Base-by-base conservation (phyloP, 1,140 invertebrate species). In the Caenorhabditis inopinata region DNA sequence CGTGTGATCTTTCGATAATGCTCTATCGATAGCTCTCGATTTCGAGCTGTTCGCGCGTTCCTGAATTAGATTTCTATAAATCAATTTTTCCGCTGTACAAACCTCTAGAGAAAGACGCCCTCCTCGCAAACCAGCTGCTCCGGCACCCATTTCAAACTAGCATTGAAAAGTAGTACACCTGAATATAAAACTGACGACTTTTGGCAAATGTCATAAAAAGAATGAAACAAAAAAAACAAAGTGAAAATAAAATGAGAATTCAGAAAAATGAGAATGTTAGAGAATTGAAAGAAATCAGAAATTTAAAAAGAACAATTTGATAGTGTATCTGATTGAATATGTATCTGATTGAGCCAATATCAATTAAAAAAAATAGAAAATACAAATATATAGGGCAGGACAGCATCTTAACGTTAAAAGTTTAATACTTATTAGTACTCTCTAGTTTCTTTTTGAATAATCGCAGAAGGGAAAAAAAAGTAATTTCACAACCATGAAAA, bases 1-100 rank as follows among this genome's bases (percentile, higher is more conserved):
- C 9, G 74, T 49, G 18, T 77, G 46, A 46, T 83, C 80, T 35
- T 79, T 82, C 21, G 76, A 51, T 16, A 83, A n/a, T 48, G 68
- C 68, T 14, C 47, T 21, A 48, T 83, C 83, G 5, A 83, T 83
- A 21, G 49, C 48, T 49, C 68, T 18, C 14, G 83, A 83, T 76
- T 81, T 81, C 9, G 58, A 68, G 32, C 58, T 68, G 7, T 68
- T 68, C n/a, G 58, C 58, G n/a, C 58, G 58, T 21, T 78, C 76
- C 76, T 78, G 14, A 78, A 62, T 21, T 18, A 21, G 35, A 21
- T 27, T 0, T 38, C 5, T 21, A 42, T 6, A 9, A 9, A 9
- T 42, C 18, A 32, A 32, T n/a, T 4, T 32, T 12, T 0, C 6
- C 11, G 7, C 5, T 32, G 4, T 38, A 12, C 14, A 68, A 68